Base-by-base conservation (phyloP, 2,797 vertebrate genomes). In the Tinamus major region DNA sequence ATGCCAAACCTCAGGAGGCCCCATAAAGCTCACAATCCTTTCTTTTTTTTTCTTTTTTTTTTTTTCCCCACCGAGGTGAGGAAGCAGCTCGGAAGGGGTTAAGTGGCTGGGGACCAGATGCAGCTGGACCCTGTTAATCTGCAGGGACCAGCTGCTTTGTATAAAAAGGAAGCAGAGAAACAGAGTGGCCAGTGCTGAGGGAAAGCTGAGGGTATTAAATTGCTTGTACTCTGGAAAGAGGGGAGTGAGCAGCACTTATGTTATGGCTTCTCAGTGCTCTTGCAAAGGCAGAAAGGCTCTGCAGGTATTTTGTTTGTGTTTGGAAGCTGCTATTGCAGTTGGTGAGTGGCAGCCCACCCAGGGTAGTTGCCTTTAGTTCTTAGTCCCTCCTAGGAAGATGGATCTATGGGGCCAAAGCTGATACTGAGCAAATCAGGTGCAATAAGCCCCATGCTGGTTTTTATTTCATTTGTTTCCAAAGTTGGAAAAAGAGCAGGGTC, bases 111-210 rank as follows among this genome's bases (percentile, higher is more conserved):
- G 89, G 92, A 93, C 86, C 92, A 94, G 89, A 88, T 93, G 91
- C 80, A 96, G 94, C 96, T 95, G 95, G 94, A 90, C 64, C 90
- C 86, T 93, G 93, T 95, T 96, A 97, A 96, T 96, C 95, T 96
- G 89, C 95, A 91, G 86, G 78, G 95, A 91, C 93, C 96, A 96
- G 95, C 94, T 97, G 95, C 93, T 96, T 85, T 89, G 56, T 93
- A 92, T 96, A 93, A 93, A 96, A 96, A 96, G 82, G 96, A 92
- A 93, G 94, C 95, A 91, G 91, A 94, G 94, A 96, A 96, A 92
- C 92, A 93, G 91, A 76, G 77, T 77, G 68, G 79, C 42, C 93
- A 79, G 69, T 85, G 89, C 85, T 95, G 71, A 85, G 87, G 90
- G 89, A 87, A 93, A 89, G 68, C 62, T 79, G 58, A 44, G 83